Evolutionary conservation across 2,113 vertebrate species (phyloP).

Genomic region (Poeciliopsis retropinna): DNA sequence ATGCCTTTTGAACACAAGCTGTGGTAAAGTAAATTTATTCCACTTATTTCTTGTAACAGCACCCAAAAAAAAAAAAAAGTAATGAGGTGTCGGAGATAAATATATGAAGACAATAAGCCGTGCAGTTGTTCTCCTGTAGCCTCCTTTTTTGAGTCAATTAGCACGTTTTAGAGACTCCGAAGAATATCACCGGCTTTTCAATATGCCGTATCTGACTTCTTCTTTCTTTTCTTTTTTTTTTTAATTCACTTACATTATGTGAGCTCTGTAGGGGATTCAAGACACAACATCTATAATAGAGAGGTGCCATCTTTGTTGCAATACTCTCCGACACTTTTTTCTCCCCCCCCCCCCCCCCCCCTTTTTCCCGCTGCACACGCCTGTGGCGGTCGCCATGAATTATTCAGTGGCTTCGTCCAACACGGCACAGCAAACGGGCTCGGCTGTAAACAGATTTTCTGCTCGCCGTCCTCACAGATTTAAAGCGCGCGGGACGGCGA

Average conservation of each 20-base stretch:
- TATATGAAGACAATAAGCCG: slow-evolving; percentile 66
- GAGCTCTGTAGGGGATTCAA: slow-evolving; percentile 63
- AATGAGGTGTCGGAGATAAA: slow-evolving; percentile 76
- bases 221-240: slow-evolving; percentile 27
- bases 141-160: slow-evolving; percentile 72
- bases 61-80: slow-evolving; percentile 63
- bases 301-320: slow-evolving; percentile 69
- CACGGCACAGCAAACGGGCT: slow-evolving; percentile 74
- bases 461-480: slow-evolving; percentile 76
- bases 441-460: slow-evolving; percentile 84
- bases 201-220: slow-evolving; percentile 63
- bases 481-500: slow-evolving; percentile 76
- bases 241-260: slow-evolving; percentile 71
- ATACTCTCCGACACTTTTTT: slow-evolving; percentile 73
- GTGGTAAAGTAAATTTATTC: slow-evolving; percentile 71
- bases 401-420: slow-evolving; percentile 79
- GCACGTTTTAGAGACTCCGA: slow-evolving; percentile 56
- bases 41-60: slow-evolving; percentile 75
- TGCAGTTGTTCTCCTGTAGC: slow-evolving; percentile 50
- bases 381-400: slow-evolving; percentile 80
- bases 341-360: no score
- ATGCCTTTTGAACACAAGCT: slow-evolving; percentile 75
- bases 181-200: slow-evolving; percentile 59
- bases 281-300: slow-evolving; percentile 61
- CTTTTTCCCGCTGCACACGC: slow-evolving; percentile 58